A percentile compares a stretch with the other conserved stretches of the same genome.
phyloP scores from a whole-genome alignment of 2,113 vertebrate species.

The Tetraodon nigroviridis region DNA sequence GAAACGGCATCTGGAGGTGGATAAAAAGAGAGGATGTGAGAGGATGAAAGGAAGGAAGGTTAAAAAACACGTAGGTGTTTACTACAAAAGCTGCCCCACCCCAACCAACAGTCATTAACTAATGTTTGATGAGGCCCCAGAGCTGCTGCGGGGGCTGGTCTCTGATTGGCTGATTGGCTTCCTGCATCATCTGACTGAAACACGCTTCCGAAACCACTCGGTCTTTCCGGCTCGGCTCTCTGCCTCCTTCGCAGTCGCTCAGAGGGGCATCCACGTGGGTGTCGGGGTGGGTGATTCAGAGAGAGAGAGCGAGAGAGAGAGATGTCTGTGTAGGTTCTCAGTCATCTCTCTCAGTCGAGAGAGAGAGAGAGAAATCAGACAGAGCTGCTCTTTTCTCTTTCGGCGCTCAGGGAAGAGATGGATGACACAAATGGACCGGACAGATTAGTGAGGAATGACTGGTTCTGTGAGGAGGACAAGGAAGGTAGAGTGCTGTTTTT shows the following conservation, averaged over 20 bases:
- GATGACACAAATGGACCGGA: slow-evolving; percentile 68
- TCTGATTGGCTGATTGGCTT: too few species aligned
- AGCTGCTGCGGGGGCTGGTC: too few species aligned
- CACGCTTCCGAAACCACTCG: too few species aligned
- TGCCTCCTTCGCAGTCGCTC: slow-evolving; percentile 22
- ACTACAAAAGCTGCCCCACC: too few species aligned
- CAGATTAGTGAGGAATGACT: slow-evolving; percentile 70
- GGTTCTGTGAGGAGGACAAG: slow-evolving; percentile 80
- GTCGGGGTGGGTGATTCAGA: slow-evolving; percentile 22
- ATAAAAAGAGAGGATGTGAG: too few species aligned
- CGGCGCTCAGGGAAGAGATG: slow-evolving; percentile 52
- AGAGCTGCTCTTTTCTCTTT: slow-evolving; percentile 8
- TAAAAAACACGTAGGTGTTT: too few species aligned
- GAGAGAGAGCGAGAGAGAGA: not conserved
- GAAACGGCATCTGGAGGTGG: too few species aligned
- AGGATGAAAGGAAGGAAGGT: too few species aligned
- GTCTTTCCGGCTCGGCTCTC: slow-evolving; percentile 7
- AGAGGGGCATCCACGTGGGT: slow-evolving; percentile 20
- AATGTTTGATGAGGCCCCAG: too few species aligned
- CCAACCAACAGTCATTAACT: too few species aligned
- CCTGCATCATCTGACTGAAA: too few species aligned
- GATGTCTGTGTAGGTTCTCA: not conserved
- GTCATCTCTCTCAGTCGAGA: too few species aligned
- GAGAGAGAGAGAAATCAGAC: slow-evolving; percentile 13
- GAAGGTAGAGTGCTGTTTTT: slow-evolving; percentile 68